A percentile compares a stretch with the other conserved stretches of the same genome.
These are phyloP conservation scores for Malurus melanocephalus DNA, from an alignment of 2,113 vertebrate species.

Conservation along the genomic window DNA sequence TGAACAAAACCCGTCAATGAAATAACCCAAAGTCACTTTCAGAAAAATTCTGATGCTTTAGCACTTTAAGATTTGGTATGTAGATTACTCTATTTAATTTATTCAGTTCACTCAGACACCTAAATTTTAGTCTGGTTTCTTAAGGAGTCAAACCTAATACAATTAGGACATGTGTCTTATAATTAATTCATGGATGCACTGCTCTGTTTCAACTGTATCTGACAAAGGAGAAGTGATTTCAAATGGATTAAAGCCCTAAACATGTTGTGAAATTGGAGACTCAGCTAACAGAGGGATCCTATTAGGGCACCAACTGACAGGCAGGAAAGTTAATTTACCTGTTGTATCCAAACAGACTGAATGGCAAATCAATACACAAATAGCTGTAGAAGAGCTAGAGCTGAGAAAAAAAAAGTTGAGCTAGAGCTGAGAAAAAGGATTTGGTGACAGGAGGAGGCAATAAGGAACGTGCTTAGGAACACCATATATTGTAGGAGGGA, in stretches of 20 bases:
- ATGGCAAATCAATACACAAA: not conserved
- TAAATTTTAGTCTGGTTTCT: not conserved
- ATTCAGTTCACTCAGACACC: not conserved
- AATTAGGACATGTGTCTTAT: not conserved
- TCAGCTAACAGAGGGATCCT: not conserved
- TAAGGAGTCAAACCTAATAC: not conserved
- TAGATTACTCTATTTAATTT: not conserved
- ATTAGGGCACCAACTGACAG: not conserved
- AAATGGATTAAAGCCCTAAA: not conserved
- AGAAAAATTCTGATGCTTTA: not conserved
- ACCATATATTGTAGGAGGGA: not conserved
- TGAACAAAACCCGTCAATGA: not conserved
- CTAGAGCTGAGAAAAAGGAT: not conserved
- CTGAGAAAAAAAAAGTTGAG: not conserved
- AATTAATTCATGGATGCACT: not conserved
- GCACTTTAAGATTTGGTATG: not conserved
- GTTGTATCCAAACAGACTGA: not conserved
- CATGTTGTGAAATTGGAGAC: not conserved
- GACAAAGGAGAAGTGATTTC: not conserved
- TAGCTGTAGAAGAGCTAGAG: not conserved
- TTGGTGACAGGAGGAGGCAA: not conserved
- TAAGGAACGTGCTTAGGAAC: not conserved
- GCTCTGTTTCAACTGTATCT: not conserved
- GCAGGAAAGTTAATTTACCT: not conserved
- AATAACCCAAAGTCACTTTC: not conserved